Evolutionary conservation across 2,113 vertebrate genomes (phyloP).

Genomic region (Tringa solitaria): DNA sequence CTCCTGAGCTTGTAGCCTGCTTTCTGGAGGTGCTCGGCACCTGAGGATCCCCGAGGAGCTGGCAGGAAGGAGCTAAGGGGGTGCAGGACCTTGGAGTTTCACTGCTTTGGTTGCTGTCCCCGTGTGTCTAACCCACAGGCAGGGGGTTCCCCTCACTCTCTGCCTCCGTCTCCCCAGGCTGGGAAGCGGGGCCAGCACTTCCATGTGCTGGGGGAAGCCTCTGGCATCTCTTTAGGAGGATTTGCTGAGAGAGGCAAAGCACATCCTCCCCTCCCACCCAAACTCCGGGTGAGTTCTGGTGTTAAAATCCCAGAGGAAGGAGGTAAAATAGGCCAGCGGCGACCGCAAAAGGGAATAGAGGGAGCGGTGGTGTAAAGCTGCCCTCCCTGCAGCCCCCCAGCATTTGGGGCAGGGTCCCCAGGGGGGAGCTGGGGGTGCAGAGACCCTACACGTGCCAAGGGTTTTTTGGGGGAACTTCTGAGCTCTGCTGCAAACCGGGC

Average conservation of each 20-base stretch:
- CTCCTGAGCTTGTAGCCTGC: background rate
- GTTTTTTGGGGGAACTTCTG: background rate
- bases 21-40: background rate
- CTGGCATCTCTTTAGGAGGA: background rate
- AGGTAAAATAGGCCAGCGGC: background rate
- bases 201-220: background rate
- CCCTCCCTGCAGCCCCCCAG: background rate
- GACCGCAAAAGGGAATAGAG: background rate
- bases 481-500: background rate
- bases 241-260: background rate
- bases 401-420: background rate
- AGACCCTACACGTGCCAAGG: background rate
- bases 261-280: background rate
- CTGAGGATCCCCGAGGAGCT: background rate
- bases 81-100: background rate
- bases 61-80: background rate
- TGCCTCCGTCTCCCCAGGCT: background rate
- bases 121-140: background rate
- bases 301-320: background rate
- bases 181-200: background rate
- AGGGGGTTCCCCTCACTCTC: background rate
- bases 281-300: background rate
- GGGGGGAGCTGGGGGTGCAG: accelerated
- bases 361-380: background rate
- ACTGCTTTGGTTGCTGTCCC: background rate